Conservation (phyloP, 2,888 invertebrate genomes). For the Marasmarcha lunaedactyla region DNA sequence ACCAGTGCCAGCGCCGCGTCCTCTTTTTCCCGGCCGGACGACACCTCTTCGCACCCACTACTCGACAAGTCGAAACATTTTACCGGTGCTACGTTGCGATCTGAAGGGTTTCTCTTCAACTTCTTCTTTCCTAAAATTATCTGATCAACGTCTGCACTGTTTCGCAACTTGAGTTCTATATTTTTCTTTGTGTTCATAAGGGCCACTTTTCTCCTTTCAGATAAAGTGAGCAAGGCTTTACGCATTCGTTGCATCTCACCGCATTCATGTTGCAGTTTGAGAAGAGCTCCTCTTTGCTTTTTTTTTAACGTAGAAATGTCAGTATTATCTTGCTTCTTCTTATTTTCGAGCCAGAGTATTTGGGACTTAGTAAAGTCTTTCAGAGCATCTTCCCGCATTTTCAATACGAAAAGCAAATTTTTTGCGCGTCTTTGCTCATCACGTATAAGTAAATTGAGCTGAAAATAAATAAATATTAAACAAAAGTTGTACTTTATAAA, state of each 20-base stretch:
- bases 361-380: constrained; percentile 63
- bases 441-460: constrained; percentile 64
- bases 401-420: constrained; percentile 53
- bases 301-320: constrained; percentile 71
- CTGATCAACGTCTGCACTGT: constrained; percentile 44
- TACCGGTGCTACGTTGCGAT: constrained; percentile 39
- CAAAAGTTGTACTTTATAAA: constrained; percentile 8
- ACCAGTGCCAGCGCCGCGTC: constrained; percentile 13
- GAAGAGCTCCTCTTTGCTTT: constrained; percentile 74
- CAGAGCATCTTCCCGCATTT: constrained; percentile 60
- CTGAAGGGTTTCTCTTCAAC: constrained; percentile 32
- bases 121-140: constrained; percentile 48
- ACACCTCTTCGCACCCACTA: constrained; percentile 50
- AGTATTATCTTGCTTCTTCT: constrained; percentile 54
- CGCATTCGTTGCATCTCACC: constrained; percentile 75
- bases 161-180: constrained; percentile 47
- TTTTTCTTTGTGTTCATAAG: constrained; percentile 58
- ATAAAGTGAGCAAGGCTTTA: constrained; percentile 47
- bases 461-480: constrained; percentile 21
- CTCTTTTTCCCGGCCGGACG: constrained; percentile 22
- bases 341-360: constrained; percentile 58
- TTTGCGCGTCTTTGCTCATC: constrained; percentile 64
- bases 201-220: constrained; percentile 50
- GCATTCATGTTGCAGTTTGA: constrained; percentile 75
- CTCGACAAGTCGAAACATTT: constrained; percentile 60